These are phyloP conservation scores for Chalcis sispes DNA, from an alignment of 2,888 invertebrate species.

Conservation along the genomic window DNA sequence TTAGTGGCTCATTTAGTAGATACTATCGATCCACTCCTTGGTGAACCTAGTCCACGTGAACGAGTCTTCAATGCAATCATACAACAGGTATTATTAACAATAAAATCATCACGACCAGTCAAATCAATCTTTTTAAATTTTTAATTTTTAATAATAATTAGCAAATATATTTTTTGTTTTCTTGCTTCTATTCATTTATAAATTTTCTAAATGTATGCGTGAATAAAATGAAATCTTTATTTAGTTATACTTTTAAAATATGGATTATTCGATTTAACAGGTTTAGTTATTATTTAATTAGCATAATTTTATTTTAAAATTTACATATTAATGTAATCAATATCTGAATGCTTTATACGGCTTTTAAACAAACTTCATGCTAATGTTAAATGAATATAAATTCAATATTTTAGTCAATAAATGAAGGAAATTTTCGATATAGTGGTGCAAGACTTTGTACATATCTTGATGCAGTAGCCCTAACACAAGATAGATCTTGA, in stretches of 20 bases:
- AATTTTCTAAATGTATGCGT: too few relatives aligned
- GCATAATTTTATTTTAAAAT: slow-evolving; percentile 13
- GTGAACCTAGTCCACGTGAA: slow-evolving; percentile 76
- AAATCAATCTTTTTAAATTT: neutral
- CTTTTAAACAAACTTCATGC: too few relatives aligned
- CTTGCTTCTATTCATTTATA: neutral
- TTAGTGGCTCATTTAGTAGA: slow-evolving; percentile 84
- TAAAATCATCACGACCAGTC: neutral
- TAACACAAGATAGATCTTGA: slow-evolving; percentile 65
- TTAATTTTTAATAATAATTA: neutral
- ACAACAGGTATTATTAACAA: slow-evolving; percentile 68
- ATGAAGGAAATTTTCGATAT: slow-evolving; percentile 90
- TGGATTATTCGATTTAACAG: too few relatives aligned
- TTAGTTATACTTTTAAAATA: too few relatives aligned
- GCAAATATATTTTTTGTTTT: too few relatives aligned
- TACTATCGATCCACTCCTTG: slow-evolving; percentile 82
- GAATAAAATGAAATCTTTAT: too few relatives aligned
- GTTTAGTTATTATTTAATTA: too few relatives aligned
- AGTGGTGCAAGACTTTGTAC: slow-evolving; percentile 91
- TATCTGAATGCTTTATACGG: too few relatives aligned
- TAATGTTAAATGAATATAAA: neutral
- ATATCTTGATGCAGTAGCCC: slow-evolving; percentile 81
- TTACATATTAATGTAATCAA: too few relatives aligned
- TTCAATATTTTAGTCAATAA: slow-evolving; percentile 82
- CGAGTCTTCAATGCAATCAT: slow-evolving; percentile 68